These are phyloP conservation scores for Girardinichthys multiradiatus DNA, from an alignment of 2,113 vertebrate genomes.

Conservation along the genomic window DNA sequence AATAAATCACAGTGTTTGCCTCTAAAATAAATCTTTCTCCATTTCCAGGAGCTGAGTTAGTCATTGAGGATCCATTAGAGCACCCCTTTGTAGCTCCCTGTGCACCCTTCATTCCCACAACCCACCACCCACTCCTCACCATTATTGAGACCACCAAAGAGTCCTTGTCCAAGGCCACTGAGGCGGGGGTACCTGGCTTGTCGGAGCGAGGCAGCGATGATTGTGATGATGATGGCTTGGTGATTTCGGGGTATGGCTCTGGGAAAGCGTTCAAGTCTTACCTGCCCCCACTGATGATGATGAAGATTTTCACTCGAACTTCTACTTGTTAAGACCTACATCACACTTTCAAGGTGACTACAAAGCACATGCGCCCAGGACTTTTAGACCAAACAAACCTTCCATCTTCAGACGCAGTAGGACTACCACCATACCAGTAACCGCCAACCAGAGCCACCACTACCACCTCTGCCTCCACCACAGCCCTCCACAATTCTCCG, in stretches of 20 bases:
- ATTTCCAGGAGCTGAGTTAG: constrained; percentile 98
- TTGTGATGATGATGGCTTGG: constrained; percentile 99
- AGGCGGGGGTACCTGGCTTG: constrained; percentile 99
- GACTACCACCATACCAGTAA: constrained; percentile 92
- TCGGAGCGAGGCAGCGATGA: constrained; percentile 99
- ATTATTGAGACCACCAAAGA: constrained; percentile 99
- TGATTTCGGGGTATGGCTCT: constrained; percentile 99
- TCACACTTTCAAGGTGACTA: constrained; percentile 99
- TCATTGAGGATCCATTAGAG: constrained; percentile 97
- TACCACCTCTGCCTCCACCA: constrained; percentile 94
- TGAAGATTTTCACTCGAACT: constrained; percentile 99
- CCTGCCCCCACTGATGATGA: constrained; percentile 99
- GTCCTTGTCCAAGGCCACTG: constrained; percentile 99
- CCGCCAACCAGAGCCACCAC: constrained; percentile 98
- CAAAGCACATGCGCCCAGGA: constrained; percentile 97
- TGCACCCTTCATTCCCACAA: constrained; percentile 98
- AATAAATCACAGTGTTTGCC: not conserved
- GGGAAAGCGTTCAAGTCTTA: constrained; percentile 99
- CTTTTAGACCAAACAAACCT: constrained; percentile 99
- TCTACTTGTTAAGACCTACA: constrained; percentile 99
- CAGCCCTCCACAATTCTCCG: constrained; percentile 91
- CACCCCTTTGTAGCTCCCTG: constrained; percentile 94
- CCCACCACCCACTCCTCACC: constrained; percentile 98
- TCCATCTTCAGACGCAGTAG: constrained; percentile 94
- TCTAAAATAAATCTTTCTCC: constrained; percentile 79